Conservation (phyloP, 2,888 invertebrate genomes). For the Drosophila glabriapex region DNA sequence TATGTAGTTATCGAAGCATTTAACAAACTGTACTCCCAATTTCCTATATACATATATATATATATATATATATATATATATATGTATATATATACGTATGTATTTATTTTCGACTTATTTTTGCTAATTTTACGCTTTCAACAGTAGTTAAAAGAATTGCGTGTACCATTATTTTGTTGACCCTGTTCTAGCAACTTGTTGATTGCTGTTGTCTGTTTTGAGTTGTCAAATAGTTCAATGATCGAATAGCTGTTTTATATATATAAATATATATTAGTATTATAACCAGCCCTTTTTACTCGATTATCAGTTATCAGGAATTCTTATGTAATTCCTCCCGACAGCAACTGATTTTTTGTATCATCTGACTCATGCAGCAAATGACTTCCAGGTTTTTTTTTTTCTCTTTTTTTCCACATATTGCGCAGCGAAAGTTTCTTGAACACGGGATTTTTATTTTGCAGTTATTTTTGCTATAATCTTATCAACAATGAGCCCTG, state of each 20-base stretch:
- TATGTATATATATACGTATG: not conserved
- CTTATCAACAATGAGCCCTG: constrained; percentile 54
- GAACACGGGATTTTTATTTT: constrained; percentile 16
- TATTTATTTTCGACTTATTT: not conserved
- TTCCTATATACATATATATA: not conserved
- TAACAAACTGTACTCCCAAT: constrained; percentile 13
- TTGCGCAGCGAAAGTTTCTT: constrained; percentile 63
- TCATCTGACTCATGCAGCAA: constrained; percentile 64
- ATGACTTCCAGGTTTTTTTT: constrained; percentile 52
- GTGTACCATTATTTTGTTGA: constrained; percentile 8
- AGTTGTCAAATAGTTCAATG: constrained; percentile 29
- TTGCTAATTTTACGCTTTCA: not conserved
- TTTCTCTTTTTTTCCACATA: constrained; percentile 20
- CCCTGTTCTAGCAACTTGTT: constrained; percentile 34
- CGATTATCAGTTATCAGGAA: constrained; percentile 20
- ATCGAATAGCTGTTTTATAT: constrained; percentile 10
- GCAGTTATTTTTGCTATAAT: constrained; percentile 46
- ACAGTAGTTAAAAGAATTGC: constrained; percentile 11
- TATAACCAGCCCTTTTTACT: constrained; percentile 1
- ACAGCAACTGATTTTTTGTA: constrained; percentile 19
- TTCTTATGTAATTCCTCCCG: constrained; percentile 45
- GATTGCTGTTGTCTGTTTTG: constrained; percentile 8
- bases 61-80: not conserved
- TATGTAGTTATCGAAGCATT: constrained; percentile 1
- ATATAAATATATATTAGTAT: not conserved